These are phyloP conservation scores for Arenaria interpres DNA, from an alignment of 2,113 vertebrate species.

Conservation along the genomic window DNA sequence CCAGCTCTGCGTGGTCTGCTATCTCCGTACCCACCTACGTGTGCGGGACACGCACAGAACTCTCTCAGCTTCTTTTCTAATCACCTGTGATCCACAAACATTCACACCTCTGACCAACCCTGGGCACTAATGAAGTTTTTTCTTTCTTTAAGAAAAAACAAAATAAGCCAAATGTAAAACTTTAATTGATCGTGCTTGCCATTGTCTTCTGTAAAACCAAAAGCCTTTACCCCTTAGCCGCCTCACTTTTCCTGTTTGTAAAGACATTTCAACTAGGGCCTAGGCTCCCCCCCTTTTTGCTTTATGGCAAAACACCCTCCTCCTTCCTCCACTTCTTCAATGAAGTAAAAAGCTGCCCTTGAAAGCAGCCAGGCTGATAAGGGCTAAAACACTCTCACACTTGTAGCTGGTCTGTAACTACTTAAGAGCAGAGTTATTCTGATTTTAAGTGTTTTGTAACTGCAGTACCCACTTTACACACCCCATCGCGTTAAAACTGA, in stretches of 20 bases:
- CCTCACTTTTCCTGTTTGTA: not conserved
- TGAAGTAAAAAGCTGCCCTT: not conserved
- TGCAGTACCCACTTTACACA: not conserved
- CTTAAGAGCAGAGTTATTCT: not conserved
- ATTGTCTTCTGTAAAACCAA: not conserved
- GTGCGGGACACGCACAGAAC: not conserved
- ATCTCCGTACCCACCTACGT: fast-evolving
- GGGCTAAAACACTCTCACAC: not conserved
- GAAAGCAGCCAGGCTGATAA: not conserved
- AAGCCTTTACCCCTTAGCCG: not conserved
- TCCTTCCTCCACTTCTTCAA: not conserved
- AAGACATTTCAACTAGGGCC: not conserved
- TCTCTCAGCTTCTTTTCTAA: not conserved
- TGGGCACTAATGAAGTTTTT: fast-evolving
- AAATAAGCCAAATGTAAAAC: not conserved
- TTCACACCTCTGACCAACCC: not conserved
- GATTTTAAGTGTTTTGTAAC: not conserved
- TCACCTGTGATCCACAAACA: not conserved
- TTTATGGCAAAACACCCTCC: not conserved
- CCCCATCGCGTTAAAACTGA: not conserved
- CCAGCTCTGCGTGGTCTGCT: not conserved
- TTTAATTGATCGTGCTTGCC: fast-evolving
- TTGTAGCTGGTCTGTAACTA: not conserved
- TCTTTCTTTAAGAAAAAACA: not conserved
- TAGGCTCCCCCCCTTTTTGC: not conserved